A percentile compares a stretch with the other conserved stretches of the same genome.
phyloP scores from a whole-genome alignment of 2,797 vertebrate species.

The Centroberyx gerrardi region DNA sequence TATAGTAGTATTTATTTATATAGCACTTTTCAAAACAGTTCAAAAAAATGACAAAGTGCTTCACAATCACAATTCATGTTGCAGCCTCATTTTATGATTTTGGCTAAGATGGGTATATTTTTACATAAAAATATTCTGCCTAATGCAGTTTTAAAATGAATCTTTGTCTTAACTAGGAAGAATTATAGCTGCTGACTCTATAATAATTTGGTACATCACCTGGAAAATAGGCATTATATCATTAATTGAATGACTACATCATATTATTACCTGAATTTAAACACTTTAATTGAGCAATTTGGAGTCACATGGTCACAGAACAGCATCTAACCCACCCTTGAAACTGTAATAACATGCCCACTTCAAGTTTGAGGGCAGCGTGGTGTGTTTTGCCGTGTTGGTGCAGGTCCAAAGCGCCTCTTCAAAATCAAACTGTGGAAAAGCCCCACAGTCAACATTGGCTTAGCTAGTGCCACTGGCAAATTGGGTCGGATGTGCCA shows the following conservation, averaged over 20 bases:
- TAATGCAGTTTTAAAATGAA: neutral
- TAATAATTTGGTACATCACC: too few species aligned
- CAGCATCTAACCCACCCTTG: constrained; percentile 35
- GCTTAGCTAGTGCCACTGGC: constrained; percentile 76
- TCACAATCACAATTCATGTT: too few species aligned
- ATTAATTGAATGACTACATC: neutral
- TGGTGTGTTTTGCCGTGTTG: constrained; percentile 68
- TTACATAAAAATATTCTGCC: too few species aligned
- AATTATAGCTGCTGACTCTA: neutral
- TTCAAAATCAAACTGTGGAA: constrained; percentile 79
- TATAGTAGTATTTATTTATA: too few species aligned
- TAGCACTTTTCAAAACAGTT: too few species aligned
- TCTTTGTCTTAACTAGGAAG: too few species aligned
- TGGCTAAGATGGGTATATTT: too few species aligned
- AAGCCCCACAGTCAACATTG: constrained; percentile 85
- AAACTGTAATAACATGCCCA: constrained; percentile 29
- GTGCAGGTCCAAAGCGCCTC: constrained; percentile 72
- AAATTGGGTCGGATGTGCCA: constrained; percentile 72
- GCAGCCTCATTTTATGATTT: too few species aligned
- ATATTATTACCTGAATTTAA: constrained; percentile 31
- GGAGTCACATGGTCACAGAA: constrained; percentile 17
- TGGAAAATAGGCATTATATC: neutral
- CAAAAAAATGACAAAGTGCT: too few species aligned
- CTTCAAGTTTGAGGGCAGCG: constrained; percentile 61
- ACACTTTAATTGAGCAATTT: constrained; percentile 12